Evolutionary conservation across 1,140 invertebrate genomes (phyloP).

Genomic region (Phocides pigmalion): DNA sequence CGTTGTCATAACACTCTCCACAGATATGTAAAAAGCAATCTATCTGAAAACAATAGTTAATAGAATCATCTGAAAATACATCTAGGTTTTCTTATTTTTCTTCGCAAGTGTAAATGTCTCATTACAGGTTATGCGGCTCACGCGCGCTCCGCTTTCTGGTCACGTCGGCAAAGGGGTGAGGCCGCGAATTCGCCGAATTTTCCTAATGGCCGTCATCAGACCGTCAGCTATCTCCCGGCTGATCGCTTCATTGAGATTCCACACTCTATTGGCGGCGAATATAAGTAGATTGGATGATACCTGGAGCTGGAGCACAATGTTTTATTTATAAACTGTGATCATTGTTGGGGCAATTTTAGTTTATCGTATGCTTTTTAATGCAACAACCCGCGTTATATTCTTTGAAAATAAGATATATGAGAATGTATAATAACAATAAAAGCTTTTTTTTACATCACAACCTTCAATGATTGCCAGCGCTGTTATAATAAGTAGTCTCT

Average conservation of each 20-base stretch:
- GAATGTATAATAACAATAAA: too few relatives aligned
- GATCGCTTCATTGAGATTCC: constrained; percentile 51
- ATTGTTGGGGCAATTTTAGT: background rate
- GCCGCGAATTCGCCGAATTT: constrained; percentile 61
- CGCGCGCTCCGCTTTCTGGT: constrained; percentile 39
- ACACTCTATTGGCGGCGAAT: constrained; percentile 27
- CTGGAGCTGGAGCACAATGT: constrained; percentile 4
- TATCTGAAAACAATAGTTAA: background rate
- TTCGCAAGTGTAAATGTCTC: constrained; percentile 23
- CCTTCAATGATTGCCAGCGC: too few relatives aligned
- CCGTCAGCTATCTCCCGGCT: constrained; percentile 43
- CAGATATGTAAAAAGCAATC: too few relatives aligned
- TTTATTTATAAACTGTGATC: constrained; percentile 11
- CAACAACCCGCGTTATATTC: too few relatives aligned
- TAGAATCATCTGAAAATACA: background rate
- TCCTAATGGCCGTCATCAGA: constrained; percentile 62
- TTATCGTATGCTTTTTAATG: too few relatives aligned
- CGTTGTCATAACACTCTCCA: background rate
- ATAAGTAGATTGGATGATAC: constrained; percentile 30
- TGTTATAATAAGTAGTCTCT: too few relatives aligned
- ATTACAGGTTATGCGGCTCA: constrained; percentile 29
- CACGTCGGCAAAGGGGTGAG: constrained; percentile 64
- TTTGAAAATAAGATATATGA: too few relatives aligned
- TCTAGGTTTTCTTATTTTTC: constrained; percentile 13
- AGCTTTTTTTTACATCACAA: too few relatives aligned